Evolutionary conservation across 2,797 vertebrate genomes (phyloP).

Genomic region (Gymnodraco acuticeps): DNA sequence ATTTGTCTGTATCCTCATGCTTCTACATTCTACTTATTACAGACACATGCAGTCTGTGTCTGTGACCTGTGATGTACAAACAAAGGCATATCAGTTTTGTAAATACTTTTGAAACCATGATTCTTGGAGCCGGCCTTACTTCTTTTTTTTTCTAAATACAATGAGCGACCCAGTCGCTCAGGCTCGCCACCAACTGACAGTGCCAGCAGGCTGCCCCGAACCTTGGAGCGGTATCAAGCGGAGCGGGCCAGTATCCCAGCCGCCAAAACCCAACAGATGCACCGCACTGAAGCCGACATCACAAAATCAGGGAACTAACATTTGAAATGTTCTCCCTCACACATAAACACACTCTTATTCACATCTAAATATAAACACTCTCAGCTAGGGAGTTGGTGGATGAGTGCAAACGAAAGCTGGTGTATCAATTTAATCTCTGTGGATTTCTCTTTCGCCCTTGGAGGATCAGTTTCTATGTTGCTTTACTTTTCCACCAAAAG

Average conservation of each 20-base stretch:
- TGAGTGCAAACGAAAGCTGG: conserved; percentile 57
- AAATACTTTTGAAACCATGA: conserved; percentile 37
- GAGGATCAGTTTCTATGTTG: conserved; percentile 12
- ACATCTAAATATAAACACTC: conserved; percentile 71
- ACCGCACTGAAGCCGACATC: conserved; percentile 59
- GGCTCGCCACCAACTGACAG: conserved; percentile 61
- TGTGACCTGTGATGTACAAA: conserved; percentile 40
- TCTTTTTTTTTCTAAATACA: conserved; percentile 31
- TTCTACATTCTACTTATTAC: conserved; percentile 10
- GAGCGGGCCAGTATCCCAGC: conserved; percentile 40
- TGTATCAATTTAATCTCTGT: conserved; percentile 56
- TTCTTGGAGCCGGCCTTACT: conserved; percentile 35
- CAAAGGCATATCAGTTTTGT: conserved; percentile 45
- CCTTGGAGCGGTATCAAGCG: conserved; percentile 54
- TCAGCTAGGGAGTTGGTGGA: conserved; percentile 43
- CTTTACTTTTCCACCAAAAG: conserved; percentile 22
- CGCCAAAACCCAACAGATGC: conserved; percentile 74
- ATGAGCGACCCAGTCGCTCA: conserved; percentile 42
- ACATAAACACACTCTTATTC: conserved; percentile 56
- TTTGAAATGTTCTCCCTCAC: conserved; percentile 62
- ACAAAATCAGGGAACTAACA: conserved; percentile 61
- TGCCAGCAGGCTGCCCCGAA: conserved; percentile 57
- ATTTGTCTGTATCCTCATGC: conserved; percentile 27
- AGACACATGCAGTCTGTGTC: conserved; percentile 1
- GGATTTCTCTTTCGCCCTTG: conserved; percentile 53